Base-by-base conservation (phyloP, 2,888 invertebrate genomes). In the Hyles lineata region DNA sequence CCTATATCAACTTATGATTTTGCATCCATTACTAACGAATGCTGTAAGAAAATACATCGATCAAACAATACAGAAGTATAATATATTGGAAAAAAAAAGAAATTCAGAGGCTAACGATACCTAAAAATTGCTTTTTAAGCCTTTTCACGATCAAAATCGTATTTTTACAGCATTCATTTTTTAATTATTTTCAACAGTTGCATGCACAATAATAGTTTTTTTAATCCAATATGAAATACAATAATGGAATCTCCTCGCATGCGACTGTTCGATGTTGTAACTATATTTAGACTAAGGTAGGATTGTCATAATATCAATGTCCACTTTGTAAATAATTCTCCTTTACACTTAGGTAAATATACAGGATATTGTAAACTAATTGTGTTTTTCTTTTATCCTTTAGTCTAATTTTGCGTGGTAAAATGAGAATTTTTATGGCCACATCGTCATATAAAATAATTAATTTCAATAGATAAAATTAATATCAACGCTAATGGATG, bases 241-340 rank as follows among this genome's bases (percentile, higher is more conserved):
- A n/a, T 1, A 70, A 19, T 32, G 63, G 63, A 72, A 72, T 63
- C 63, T 72, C 63, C 55, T 8, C 15, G 52, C 52, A 29, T 72
- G 58, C 32, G 23, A 67, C 58, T 55, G 63, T 63, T 72, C 35
- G 21, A 43, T 25, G 15, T 32, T 55, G 63, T 55, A 29, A 35
- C 55, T 6, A 60, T 75, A 61, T 2, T 78, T 90, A 89, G 86
- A 80, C 72, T 90, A 90, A 82, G 86, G 85, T 90, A 90, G 90
- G 83, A 86, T 90, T 88, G 85, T 88, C 85, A 85, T 83, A 83
- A 80, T 82, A 80, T 88, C 81, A 87, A 90, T 94, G 93, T 94
- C 92, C 92, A 94, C 92, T 90, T 87, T 95, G 95, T 95, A 95
- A 91, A 95, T 95, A 95, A 86, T 89, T 90, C 92, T 94, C 93